A percentile compares a stretch with the other conserved stretches of the same genome.
These are phyloP conservation scores for Microplitis deprimator DNA, from an alignment of 2,888 invertebrate species.

Conservation along the genomic window DNA sequence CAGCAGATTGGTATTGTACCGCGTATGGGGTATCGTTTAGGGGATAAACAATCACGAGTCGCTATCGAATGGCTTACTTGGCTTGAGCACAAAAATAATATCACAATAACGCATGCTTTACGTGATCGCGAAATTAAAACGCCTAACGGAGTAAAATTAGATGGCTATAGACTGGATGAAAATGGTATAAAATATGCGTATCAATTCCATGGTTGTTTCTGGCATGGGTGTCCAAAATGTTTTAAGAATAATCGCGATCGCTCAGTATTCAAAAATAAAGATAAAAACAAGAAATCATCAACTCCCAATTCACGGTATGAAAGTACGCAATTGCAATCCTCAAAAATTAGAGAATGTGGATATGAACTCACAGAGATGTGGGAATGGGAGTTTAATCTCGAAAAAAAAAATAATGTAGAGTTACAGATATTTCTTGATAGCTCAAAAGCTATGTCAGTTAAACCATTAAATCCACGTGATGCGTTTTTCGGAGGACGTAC, in stretches of 20 bases:
- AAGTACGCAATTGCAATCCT: background rate
- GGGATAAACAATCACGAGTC: constrained; percentile 38
- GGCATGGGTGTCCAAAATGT: background rate
- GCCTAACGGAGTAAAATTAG: constrained; percentile 30
- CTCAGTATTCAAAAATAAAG: background rate
- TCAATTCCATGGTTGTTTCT: background rate
- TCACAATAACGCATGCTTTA: constrained; percentile 31
- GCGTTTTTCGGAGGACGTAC: constrained; percentile 58
- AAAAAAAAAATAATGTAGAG: constrained; percentile 4
- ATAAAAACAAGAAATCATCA: background rate
- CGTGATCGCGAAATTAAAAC: constrained; percentile 28
- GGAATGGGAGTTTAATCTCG: constrained; percentile 42
- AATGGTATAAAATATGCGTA: background rate
- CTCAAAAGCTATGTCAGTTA: background rate
- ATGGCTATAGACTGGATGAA: constrained; percentile 34
- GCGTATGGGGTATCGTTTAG: background rate
- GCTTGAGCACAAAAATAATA: background rate
- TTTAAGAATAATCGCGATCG: background rate
- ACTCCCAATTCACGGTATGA: background rate
- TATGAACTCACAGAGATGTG: constrained; percentile 38
- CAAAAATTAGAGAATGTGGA: background rate
- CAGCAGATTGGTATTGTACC: constrained; percentile 41
- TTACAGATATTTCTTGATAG: constrained; percentile 14
- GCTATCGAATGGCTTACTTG: background rate
- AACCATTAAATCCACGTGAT: constrained; percentile 38